A percentile compares a stretch with the other conserved stretches of the same genome.
These are phyloP conservation scores for Psix sp. DNA, from an alignment of 1,140 invertebrate genomes.

Conservation along the genomic window DNA sequence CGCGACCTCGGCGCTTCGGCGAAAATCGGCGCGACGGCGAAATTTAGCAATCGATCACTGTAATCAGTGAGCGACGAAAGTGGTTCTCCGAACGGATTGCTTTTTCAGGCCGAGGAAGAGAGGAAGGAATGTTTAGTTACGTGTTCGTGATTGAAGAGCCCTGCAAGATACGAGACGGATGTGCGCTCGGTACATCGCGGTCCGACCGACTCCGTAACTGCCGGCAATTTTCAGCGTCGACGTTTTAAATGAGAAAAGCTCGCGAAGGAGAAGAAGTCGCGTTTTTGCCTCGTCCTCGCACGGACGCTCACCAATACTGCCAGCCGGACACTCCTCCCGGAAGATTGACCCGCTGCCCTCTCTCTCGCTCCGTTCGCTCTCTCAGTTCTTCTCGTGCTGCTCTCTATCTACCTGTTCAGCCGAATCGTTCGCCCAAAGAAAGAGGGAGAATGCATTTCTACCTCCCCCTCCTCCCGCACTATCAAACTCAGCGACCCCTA, in stretches of 20 bases:
- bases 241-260: conserved; percentile 43
- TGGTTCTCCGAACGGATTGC: too few relatives aligned
- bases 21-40: too few relatives aligned
- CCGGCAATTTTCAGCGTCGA: conserved; percentile 31
- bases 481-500: not conserved
- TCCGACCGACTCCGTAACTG: conserved; percentile 31
- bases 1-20: too few relatives aligned
- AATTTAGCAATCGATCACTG: too few relatives aligned
- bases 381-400: not conserved
- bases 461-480: conserved; percentile 10
- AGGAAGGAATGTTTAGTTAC: conserved; percentile 12
- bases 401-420: conserved; percentile 15
- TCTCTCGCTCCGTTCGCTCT: conserved; percentile 21
- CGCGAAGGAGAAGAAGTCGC: conserved; percentile 26
- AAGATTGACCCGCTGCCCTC: conserved; percentile 48
- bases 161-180: conserved; percentile 5
- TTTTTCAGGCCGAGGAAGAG: not conserved
- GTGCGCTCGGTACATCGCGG: conserved; percentile 36
- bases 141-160: conserved; percentile 6
- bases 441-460: conserved; percentile 25
- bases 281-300: conserved; percentile 40
- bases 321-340: conserved; percentile 49
- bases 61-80: too few relatives aligned
- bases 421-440: conserved; percentile 4
- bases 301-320: conserved; percentile 27